phyloP scores from a whole-genome alignment of 2,113 vertebrate genomes.

The Phaethornis superciliosus region DNA sequence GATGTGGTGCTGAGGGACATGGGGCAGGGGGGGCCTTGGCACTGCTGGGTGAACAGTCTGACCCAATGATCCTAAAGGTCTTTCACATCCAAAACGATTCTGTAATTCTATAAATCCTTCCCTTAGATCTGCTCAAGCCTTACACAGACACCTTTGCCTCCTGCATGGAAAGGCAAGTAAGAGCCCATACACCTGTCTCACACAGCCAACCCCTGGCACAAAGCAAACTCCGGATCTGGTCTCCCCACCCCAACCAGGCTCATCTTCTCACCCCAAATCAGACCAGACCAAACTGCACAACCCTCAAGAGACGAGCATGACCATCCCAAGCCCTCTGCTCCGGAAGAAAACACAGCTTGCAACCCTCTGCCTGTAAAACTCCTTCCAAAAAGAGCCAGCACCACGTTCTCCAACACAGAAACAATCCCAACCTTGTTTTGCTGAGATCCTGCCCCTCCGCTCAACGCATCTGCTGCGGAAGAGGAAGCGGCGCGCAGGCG shows the following conservation, averaged over 20 bases:
- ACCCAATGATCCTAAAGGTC: too few relatives aligned
- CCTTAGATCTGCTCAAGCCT: not conserved
- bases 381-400: not conserved
- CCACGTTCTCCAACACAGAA: not conserved
- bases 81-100: too few relatives aligned
- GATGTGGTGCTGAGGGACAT: too few relatives aligned
- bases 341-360: accelerated
- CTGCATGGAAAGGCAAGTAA: not conserved
- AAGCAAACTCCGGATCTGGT: not conserved
- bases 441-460: not conserved
- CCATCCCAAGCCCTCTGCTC: not conserved
- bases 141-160: accelerated
- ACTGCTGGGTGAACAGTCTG: too few relatives aligned
- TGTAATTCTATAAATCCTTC: not conserved
- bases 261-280: not conserved
- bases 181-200: not conserved
- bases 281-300: accelerated
- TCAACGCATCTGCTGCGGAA: not conserved
- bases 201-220: not conserved
- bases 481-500: not conserved
- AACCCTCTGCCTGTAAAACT: not conserved
- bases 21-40: too few relatives aligned
- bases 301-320: accelerated
- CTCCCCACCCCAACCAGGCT: accelerated
- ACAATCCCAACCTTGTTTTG: not conserved